Evolutionary conservation across 2,888 invertebrate species (phyloP).

Genomic region (Tinea trinotella): DNA sequence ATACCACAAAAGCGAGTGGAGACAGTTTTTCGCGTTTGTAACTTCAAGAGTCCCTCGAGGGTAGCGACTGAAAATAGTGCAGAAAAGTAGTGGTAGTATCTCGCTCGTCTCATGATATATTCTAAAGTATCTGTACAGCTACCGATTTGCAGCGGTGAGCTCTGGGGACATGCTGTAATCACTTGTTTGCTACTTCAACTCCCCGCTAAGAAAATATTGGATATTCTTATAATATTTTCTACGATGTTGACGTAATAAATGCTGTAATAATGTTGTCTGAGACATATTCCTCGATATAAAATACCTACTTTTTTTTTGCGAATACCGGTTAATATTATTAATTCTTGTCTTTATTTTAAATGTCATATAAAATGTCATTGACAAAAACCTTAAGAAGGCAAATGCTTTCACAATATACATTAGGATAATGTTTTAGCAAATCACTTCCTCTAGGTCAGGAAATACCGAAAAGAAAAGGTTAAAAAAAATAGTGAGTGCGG

Average conservation of each 20-base stretch:
- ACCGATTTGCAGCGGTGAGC: slow-evolving; percentile 23
- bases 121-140: slow-evolving; percentile 6
- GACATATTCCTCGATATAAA: slow-evolving; percentile 25
- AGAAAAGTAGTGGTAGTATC: slow-evolving; percentile 7
- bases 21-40: slow-evolving; percentile 11
- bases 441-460: slow-evolving; percentile 53
- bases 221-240: slow-evolving; percentile 22
- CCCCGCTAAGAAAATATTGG: slow-evolving; percentile 17
- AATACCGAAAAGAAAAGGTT: slow-evolving; percentile 44
- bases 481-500: slow-evolving; percentile 59
- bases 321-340: too few species aligned
- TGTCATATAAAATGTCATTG: too few species aligned
- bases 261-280: slow-evolving; percentile 29
- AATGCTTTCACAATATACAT: slow-evolving; percentile 62
- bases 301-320: slow-evolving; percentile 18
- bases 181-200: slow-evolving; percentile 29
- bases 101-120: slow-evolving; percentile 9
- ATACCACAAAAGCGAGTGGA: slow-evolving; percentile 2
- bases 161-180: slow-evolving; percentile 47
- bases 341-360: too few species aligned
- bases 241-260: slow-evolving; percentile 22
- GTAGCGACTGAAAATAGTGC: slow-evolving; percentile 3
- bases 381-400: slow-evolving; percentile 60
- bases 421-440: slow-evolving; percentile 68
- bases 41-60: background rate